phyloP scores from a whole-genome alignment of 37 sponge, comb jelly and placozoan genomes.

The Amphimedon queenslandica region DNA sequence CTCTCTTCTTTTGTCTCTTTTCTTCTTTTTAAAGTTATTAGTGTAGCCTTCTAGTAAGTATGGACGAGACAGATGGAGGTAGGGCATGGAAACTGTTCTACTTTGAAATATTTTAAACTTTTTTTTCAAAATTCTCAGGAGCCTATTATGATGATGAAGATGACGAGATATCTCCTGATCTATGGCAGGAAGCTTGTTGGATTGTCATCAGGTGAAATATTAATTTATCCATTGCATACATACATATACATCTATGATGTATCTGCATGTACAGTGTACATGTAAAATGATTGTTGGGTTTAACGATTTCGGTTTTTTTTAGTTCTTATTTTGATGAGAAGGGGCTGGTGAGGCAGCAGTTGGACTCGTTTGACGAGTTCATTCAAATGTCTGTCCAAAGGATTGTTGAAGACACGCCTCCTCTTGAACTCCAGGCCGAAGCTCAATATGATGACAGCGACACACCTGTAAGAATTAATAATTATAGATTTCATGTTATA shows the following conservation, averaged over 20 bases:
- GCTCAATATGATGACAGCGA: conserved; percentile 78
- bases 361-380: conserved; percentile 99
- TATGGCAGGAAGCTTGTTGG: conserved; percentile 99
- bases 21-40: too few species aligned
- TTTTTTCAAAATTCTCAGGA: not conserved
- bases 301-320: not conserved
- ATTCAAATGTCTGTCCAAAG: conserved; percentile 99
- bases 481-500: not conserved
- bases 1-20: too few species aligned
- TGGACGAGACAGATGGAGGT: too few species aligned
- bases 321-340: conserved; percentile 99
- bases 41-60: too few species aligned
- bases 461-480: conserved; percentile 37
- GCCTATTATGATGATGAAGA: conserved; percentile 84
- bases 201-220: conserved; percentile 80
- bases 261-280: not conserved
- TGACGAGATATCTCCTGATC: conserved; percentile 91
- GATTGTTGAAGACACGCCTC: conserved; percentile 95
- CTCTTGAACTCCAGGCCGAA: conserved; percentile 94
- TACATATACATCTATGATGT: not conserved
- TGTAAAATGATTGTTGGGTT: not conserved
- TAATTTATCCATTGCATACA: not conserved
- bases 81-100: too few species aligned
- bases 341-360: conserved; percentile 96
- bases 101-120: too few species aligned